phyloP scores from a whole-genome alignment of 2,888 invertebrate species.

The Noctua comes region DNA sequence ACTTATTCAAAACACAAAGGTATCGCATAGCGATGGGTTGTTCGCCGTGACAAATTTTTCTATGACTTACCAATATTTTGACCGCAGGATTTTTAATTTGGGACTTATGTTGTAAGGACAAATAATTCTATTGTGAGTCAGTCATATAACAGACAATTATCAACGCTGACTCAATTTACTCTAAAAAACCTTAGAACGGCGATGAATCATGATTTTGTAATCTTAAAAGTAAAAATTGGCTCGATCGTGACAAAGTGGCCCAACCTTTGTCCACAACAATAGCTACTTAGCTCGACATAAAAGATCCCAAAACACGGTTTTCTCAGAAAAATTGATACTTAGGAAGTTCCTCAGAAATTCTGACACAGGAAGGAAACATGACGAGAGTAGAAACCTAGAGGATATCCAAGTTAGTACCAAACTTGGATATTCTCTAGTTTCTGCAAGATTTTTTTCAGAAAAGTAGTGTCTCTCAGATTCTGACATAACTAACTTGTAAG shows the following conservation, averaged over 20 bases:
- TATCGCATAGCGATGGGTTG: constrained; percentile 16
- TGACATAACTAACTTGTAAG: background rate
- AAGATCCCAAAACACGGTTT: constrained; percentile 18
- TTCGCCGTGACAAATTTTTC: constrained; percentile 44
- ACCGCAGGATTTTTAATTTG: constrained; percentile 23
- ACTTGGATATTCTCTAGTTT: background rate
- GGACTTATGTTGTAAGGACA: background rate
- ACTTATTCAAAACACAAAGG: constrained; percentile 54
- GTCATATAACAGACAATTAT: constrained; percentile 2
- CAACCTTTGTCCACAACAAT: constrained; percentile 45
- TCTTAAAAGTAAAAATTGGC: constrained; percentile 16
- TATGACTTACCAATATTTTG: constrained; percentile 40
- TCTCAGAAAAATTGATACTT: constrained; percentile 24
- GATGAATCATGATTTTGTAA: constrained; percentile 47
- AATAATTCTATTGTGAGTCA: constrained; percentile 14
- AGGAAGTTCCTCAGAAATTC: constrained; percentile 1
- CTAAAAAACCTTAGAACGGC: constrained; percentile 5
- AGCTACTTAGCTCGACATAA: constrained; percentile 33
- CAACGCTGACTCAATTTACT: constrained; percentile 26
- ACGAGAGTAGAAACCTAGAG: background rate
- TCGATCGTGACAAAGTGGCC: constrained; percentile 45
- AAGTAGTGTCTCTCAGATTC: background rate
- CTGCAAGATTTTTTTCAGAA: background rate
- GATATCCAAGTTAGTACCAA: background rate
- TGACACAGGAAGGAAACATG: constrained; percentile 13